phyloP scores from a whole-genome alignment of 2,797 vertebrate genomes.

The Ciconia nigra region DNA sequence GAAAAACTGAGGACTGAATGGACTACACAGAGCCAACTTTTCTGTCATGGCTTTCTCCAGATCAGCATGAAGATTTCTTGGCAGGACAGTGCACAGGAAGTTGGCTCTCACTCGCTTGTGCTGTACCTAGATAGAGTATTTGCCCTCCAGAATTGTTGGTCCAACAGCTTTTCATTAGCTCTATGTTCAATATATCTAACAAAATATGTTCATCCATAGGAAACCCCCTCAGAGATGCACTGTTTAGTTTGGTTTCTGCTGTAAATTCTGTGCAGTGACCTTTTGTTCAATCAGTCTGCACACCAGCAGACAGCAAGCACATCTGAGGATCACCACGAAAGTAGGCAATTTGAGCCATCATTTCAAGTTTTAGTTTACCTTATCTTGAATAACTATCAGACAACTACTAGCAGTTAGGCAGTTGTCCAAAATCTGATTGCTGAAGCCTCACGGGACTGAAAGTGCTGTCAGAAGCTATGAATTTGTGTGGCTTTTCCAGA shows the following conservation, averaged over 20 bases:
- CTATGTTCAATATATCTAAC: neutral
- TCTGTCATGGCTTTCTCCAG: neutral
- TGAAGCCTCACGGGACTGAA: neutral
- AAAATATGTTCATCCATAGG: neutral
- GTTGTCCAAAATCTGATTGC: neutral
- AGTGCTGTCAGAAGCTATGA: neutral
- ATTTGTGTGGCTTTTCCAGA: neutral
- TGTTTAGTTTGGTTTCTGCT: neutral
- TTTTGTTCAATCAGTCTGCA: neutral
- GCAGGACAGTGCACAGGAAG: neutral
- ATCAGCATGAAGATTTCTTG: neutral
- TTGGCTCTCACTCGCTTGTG: neutral
- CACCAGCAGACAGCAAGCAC: neutral
- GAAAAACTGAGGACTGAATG: neutral
- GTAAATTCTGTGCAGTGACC: neutral
- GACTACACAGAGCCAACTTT: neutral
- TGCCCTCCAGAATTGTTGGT: neutral
- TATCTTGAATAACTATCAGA: neutral
- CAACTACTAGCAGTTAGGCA: neutral
- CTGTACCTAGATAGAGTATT: neutral
- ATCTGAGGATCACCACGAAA: neutral
- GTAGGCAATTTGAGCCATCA: neutral
- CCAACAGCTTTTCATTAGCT: neutral
- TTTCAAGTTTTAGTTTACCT: neutral
- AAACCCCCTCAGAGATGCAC: neutral